A percentile compares a stretch with the other conserved stretches of the same genome.
Conservation (phyloP, 2,888 invertebrate genomes). For the Cotesia congregata region DNA sequence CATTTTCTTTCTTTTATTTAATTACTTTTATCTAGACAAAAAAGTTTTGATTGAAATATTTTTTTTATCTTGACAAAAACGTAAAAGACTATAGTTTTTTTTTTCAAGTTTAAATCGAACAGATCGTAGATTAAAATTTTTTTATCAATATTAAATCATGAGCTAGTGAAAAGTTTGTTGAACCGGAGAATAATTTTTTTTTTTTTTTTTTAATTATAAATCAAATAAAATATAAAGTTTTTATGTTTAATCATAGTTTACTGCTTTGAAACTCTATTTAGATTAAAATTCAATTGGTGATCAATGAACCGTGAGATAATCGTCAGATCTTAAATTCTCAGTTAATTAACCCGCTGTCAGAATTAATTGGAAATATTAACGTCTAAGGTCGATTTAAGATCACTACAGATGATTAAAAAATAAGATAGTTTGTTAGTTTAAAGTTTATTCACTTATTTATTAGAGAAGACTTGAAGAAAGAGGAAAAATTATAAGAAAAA, state of each 20-base stretch:
- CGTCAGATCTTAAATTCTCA: conserved; percentile 7
- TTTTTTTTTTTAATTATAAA: background rate
- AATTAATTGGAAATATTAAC: background rate
- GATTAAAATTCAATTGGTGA: conserved; percentile 30
- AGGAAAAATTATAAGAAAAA: conserved; percentile 20
- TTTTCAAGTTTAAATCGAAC: background rate
- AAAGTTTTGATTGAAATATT: background rate
- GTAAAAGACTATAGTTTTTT: background rate
- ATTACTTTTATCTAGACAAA: conserved; percentile 1
- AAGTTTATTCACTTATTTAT: conserved; percentile 20
- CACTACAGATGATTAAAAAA: background rate
- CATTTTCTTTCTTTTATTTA: conserved; percentile 1
- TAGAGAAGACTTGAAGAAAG: background rate
- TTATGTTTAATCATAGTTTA: conserved; percentile 22
- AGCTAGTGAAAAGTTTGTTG: background rate
- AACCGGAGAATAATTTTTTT: background rate
- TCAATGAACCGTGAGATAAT: conserved; percentile 20
- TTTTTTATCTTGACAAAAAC: background rate
- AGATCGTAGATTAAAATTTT: background rate
- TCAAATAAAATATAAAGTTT: background rate
- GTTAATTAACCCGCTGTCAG: conserved; percentile 24
- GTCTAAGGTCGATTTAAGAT: background rate
- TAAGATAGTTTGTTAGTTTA: background rate
- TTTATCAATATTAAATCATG: conserved; percentile 5
- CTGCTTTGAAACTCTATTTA: conserved; percentile 24